Conservation (phyloP, 2,888 invertebrate species). For the Ptychoptera contaminata region DNA sequence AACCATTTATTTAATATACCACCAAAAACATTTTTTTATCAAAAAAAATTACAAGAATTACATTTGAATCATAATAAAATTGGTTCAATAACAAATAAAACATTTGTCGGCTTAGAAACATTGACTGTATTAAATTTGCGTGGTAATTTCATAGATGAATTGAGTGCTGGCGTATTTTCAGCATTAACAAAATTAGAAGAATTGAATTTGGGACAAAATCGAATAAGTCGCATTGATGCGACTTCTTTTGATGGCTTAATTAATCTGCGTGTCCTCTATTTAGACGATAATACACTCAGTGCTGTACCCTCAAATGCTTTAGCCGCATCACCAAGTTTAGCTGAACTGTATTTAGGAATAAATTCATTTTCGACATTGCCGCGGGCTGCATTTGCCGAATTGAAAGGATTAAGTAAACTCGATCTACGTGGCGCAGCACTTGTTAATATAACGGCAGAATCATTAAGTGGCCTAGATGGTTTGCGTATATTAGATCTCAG, state of each 20-base stretch:
- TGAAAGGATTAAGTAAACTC: slow-evolving; percentile 56
- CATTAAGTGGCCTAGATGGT: slow-evolving; percentile 61
- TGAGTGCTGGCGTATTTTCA: slow-evolving; percentile 57
- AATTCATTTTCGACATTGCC: slow-evolving; percentile 65
- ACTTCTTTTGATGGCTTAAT: slow-evolving; percentile 59
- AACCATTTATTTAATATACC: slow-evolving; percentile 75
- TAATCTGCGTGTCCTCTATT: slow-evolving; percentile 60
- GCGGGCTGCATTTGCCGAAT: slow-evolving; percentile 61
- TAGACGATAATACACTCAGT: slow-evolving; percentile 71
- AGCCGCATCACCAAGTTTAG: slow-evolving; percentile 56
- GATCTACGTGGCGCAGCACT: slow-evolving; percentile 70
- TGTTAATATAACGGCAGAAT: slow-evolving; percentile 58
- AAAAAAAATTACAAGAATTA: slow-evolving; percentile 65
- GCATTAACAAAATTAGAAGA: slow-evolving; percentile 64
- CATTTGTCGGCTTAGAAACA: slow-evolving; percentile 62
- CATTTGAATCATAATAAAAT: slow-evolving; percentile 76
- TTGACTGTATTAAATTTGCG: slow-evolving; percentile 66
- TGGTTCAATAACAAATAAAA: slow-evolving; percentile 60
- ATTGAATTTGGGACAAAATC: slow-evolving; percentile 70
- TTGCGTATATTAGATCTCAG: slow-evolving; percentile 60
- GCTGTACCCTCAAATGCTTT: slow-evolving; percentile 61
- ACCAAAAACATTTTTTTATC: slow-evolving; percentile 59
- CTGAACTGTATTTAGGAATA: slow-evolving; percentile 69
- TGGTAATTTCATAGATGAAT: slow-evolving; percentile 65
- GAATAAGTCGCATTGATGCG: slow-evolving; percentile 64